These are phyloP conservation scores for Arbacia lixula DNA, from an alignment of 53 echinoderm and acorn worm genomes.

Conservation along the genomic window DNA sequence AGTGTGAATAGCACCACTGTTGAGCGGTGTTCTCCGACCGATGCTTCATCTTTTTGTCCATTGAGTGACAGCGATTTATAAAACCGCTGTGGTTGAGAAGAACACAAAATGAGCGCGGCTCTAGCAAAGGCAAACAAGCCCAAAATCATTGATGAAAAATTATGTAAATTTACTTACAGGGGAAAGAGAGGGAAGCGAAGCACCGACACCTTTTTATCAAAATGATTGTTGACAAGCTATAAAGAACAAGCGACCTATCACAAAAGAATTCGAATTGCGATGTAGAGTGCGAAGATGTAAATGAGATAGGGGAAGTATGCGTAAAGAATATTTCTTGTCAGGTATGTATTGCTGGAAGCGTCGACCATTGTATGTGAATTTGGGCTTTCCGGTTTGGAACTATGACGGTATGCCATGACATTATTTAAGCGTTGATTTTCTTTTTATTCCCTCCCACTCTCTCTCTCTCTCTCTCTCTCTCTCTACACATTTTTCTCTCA, in stretches of 20 bases:
- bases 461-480: not conserved
- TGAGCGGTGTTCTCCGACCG: no score
- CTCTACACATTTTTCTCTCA: no score
- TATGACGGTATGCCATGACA: constrained; percentile 10
- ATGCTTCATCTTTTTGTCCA: no score
- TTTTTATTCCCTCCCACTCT: not conserved
- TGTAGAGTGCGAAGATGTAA: not conserved
- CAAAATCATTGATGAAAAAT: not conserved
- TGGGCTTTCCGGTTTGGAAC: constrained; percentile 34
- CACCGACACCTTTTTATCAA: constrained; percentile 6
- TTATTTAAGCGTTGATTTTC: not conserved
- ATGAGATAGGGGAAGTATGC: constrained; percentile 5
- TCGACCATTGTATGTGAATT: constrained; percentile 2
- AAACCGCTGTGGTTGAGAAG: no score
- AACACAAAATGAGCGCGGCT: no score
- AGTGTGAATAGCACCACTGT: no score
- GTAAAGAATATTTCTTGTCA: constrained; percentile 21
- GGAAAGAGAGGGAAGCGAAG: not conserved
- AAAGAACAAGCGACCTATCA: not conserved
- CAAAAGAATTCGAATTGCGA: not conserved
- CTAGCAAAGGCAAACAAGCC: constrained; percentile 15
- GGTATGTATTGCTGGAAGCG: constrained; percentile 27
- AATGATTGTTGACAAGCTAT: not conserved
- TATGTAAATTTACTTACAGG: not conserved
- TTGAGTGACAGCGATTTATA: constrained; percentile 40